Evolutionary conservation across 2,797 vertebrate species (phyloP).

Genomic region (Sternotherus odoratus): DNA sequence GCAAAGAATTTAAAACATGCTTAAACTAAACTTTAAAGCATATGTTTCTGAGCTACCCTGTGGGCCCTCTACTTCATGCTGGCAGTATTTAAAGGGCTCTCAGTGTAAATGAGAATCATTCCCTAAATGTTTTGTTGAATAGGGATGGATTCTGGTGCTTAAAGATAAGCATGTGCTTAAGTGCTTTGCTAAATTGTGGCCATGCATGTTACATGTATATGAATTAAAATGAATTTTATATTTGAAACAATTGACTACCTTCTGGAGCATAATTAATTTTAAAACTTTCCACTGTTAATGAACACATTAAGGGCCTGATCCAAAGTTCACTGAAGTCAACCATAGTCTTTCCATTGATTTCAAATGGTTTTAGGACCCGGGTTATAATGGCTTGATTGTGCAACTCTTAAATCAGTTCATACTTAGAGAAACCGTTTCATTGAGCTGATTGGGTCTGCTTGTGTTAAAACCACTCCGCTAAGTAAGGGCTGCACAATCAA

Average conservation of each 20-base stretch:
- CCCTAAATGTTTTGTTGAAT: not conserved
- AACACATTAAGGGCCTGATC: not conserved
- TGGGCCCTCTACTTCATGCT: not conserved
- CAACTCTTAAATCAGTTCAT: not conserved
- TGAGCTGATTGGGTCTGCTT: not conserved
- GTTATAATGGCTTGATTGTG: fast-evolving
- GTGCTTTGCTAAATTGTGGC: not conserved
- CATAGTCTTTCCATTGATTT: constrained; percentile 18
- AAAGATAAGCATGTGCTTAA: not conserved
- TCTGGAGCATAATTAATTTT: not conserved
- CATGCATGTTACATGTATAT: not conserved
- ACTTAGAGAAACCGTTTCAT: fast-evolving
- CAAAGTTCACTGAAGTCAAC: not conserved
- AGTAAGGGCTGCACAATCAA: constrained; percentile 13
- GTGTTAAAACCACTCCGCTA: not conserved
- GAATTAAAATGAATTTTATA: not conserved
- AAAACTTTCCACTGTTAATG: not conserved
- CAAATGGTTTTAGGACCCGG: not conserved
- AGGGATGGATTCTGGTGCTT: not conserved
- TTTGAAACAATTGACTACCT: not conserved
- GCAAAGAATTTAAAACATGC: not conserved
- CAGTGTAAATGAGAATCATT: not conserved
- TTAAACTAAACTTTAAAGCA: not conserved
- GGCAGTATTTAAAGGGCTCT: not conserved
- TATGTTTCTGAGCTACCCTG: not conserved